Percentiles rank a stretch among this genome's conserved stretches.
These are phyloP conservation scores for Lucilia sericata DNA, from an alignment of 1,140 invertebrate species.

Conservation along the genomic window DNA sequence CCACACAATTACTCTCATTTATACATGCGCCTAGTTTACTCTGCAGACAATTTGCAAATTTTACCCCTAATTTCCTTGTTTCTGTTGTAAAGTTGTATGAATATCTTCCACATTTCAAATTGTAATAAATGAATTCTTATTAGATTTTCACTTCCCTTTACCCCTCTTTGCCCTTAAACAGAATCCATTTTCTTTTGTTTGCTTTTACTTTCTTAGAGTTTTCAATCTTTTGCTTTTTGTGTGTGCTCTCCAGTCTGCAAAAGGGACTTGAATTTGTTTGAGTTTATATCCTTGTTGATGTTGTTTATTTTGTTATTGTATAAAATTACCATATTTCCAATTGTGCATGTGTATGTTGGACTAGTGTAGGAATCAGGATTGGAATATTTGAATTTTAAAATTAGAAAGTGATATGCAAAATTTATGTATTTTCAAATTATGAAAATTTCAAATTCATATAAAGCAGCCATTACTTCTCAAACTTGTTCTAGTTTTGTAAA, in stretches of 20 bases:
- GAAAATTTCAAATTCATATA: no score
- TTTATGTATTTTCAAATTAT: no score
- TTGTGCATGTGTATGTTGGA: neutral
- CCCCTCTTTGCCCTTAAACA: neutral
- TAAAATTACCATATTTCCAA: conserved; percentile 13
- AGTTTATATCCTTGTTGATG: neutral
- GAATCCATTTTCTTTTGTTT: neutral
- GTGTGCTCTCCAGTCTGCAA: neutral
- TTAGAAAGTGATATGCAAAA: no score
- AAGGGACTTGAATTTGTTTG: neutral
- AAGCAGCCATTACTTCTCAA: no score
- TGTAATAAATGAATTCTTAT: neutral
- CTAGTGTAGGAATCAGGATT: neutral
- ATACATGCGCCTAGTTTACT: neutral
- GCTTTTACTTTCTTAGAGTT: neutral
- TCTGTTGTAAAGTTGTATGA: neutral
- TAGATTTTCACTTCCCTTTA: neutral
- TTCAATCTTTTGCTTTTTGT: neutral
- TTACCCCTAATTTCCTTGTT: neutral
- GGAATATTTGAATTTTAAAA: no score
- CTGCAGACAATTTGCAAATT: neutral
- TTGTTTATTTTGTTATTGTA: neutral
- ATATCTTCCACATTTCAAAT: neutral
- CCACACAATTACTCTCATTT: no score
- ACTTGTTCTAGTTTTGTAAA: no score